Evolutionary conservation across 2,888 invertebrate genomes (phyloP).

Genomic region (Venusia cambrica): DNA sequence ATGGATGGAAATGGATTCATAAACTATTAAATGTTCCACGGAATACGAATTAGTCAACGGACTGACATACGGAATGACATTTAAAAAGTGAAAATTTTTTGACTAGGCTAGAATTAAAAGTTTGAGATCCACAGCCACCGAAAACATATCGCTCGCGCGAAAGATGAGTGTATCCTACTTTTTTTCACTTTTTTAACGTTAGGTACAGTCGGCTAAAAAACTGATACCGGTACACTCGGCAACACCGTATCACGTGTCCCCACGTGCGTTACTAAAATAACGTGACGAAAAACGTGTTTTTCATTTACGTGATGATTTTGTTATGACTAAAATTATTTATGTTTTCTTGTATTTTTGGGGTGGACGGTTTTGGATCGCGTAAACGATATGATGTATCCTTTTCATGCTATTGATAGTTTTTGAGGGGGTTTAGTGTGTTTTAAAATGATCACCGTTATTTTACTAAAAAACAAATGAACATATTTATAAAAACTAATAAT

Average conservation of each 20-base stretch:
- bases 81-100: neutral
- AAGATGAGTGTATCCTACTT: constrained; percentile 70
- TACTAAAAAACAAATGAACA: too few relatives aligned
- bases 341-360: constrained; percentile 33
- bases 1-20: too few relatives aligned
- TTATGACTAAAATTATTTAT: constrained; percentile 74
- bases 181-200: too few relatives aligned
- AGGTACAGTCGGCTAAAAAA: constrained; percentile 43
- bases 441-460: constrained; percentile 11
- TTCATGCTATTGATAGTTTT: constrained; percentile 5
- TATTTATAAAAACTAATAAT: too few relatives aligned
- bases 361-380: constrained; percentile 38
- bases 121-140: constrained; percentile 55
- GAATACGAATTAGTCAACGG: too few relatives aligned
- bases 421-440: constrained; percentile 1
- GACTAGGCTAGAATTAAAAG: constrained; percentile 22
- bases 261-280: constrained; percentile 46
- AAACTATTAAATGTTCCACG: too few relatives aligned
- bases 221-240: constrained; percentile 38
- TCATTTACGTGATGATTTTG: constrained; percentile 77
- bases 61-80: too few relatives aligned
- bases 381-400: constrained; percentile 26
- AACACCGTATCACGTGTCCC: constrained; percentile 43
- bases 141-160: constrained; percentile 71
- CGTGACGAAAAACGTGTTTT: constrained; percentile 60